These are phyloP conservation scores for Drosophila ohnishii DNA, from an alignment of 1,140 invertebrate genomes.

Conservation along the genomic window DNA sequence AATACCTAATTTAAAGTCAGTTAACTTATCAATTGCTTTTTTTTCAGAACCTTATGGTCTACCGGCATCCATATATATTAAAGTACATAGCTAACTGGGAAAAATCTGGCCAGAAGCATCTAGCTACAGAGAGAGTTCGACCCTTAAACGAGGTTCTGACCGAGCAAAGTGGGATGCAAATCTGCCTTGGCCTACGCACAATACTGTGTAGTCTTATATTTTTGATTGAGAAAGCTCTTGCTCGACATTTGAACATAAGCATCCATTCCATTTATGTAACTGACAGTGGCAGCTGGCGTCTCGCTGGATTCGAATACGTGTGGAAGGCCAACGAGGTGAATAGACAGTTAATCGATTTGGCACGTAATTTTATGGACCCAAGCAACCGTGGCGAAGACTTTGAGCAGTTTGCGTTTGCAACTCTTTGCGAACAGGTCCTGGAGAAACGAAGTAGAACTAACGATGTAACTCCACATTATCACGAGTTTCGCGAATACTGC, in stretches of 20 bases:
- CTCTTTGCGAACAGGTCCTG: constrained; percentile 90
- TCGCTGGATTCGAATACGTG: constrained; percentile 91
- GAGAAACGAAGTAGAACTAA: constrained; percentile 82
- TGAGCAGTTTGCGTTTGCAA: constrained; percentile 92
- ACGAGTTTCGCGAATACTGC: constrained; percentile 88
- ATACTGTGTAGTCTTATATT: constrained; percentile 91
- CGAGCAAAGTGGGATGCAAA: constrained; percentile 88
- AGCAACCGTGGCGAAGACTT: constrained; percentile 81
- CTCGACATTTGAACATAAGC: constrained; percentile 92
- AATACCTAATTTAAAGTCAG: not conserved
- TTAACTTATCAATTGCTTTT: not conserved
- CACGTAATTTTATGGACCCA: constrained; percentile 85
- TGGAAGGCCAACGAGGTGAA: constrained; percentile 88
- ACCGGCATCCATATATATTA: constrained; percentile 91
- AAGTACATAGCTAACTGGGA: constrained; percentile 91
- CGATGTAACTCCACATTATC: constrained; percentile 84
- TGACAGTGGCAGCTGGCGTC: constrained; percentile 91
- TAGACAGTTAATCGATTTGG: constrained; percentile 87
- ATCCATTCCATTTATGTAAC: constrained; percentile 91
- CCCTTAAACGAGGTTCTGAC: constrained; percentile 87
- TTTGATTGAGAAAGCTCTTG: constrained; percentile 89
- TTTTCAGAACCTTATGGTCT: constrained; percentile 90
- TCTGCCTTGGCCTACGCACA: constrained; percentile 90
- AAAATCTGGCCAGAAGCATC: constrained; percentile 88
- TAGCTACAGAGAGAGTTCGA: constrained; percentile 90